Conservation (phyloP, 2,888 invertebrate genomes). For the Aspidiotus rigidus region DNA sequence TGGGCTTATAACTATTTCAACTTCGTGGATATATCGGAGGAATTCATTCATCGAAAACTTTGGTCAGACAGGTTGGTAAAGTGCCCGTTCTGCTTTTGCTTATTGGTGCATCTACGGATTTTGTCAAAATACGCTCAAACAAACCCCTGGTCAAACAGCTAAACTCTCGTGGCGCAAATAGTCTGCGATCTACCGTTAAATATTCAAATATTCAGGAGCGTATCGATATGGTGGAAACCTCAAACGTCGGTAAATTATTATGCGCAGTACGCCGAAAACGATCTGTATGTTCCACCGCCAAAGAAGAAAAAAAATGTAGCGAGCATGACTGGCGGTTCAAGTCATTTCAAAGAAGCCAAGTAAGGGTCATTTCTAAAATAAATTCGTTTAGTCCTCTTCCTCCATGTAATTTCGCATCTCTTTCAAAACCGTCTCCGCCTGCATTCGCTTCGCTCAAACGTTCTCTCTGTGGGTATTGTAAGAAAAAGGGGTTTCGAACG, state of each 20-base stretch:
- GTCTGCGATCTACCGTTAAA: background rate
- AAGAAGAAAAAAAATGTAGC: no score
- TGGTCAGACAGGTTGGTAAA: background rate
- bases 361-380: background rate
- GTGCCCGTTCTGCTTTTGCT: conserved; percentile 1
- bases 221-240: background rate
- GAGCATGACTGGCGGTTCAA: no score
- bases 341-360: no score
- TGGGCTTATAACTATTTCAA: background rate
- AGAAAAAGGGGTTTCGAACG: background rate
- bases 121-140: background rate
- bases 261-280: no score
- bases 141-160: background rate
- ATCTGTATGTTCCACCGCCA: no score
- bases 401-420: background rate
- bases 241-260: conserved; percentile 1
- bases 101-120: background rate
- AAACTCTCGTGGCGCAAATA: background rate
- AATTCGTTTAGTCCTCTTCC: background rate
- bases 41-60: background rate
- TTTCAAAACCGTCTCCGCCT: background rate
- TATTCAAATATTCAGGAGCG: background rate
- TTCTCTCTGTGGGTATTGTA: background rate
- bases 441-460: conserved; percentile 1
- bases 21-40: background rate